Evolutionary conservation across 2,113 vertebrate genomes (phyloP), one percentile per base, ranked within the genome.

Genomic region (Glareola pratincola): DNA sequence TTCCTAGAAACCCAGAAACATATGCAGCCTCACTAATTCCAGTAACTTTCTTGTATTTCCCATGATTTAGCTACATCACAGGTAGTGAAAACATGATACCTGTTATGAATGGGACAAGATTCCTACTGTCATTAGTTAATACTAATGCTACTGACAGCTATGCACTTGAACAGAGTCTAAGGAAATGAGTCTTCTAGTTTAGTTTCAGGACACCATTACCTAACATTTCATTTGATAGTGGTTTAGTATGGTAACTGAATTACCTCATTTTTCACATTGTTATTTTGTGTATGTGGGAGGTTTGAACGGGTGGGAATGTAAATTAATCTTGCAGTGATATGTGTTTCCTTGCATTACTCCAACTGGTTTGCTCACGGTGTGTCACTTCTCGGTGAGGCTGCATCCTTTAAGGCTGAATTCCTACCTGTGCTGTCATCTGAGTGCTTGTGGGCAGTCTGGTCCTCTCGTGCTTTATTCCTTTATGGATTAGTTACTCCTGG

Each of bases 1-100:
- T 95, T 94, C 90, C 93, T 96, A 96, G 96, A 95, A 97, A 97
- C 91, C 83, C 75, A 72, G 91, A 98, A 89, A 78, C 63, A 41
- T 92, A 72, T 62, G 63, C 72, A 94, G 66, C 18, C 37, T 96
- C 39, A 39, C 67, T 89, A 95, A 86, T 95, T 92, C 90, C 72
- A 94, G 94, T 85, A 59, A 85, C 68, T 88, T 85, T 60, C 32
- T 71, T 77, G 9, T 73, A 59, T 94, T 95, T 97, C 90, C 62
- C 23, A 57, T 90, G 90, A 39, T 43, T 81, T 67, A 59, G 59
- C 67, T 91, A 24, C 50, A 62, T 67, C 50, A 51, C n/a, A 73
- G 77, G 47, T 30, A 92, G 63, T 5, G 26, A 24, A 88, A 81
- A 54, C 37, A 5, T 34, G 29, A 48, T 17, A 94, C 62, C 62